Base-by-base conservation (phyloP, 2,113 vertebrate genomes). In the Corapipo altera region DNA sequence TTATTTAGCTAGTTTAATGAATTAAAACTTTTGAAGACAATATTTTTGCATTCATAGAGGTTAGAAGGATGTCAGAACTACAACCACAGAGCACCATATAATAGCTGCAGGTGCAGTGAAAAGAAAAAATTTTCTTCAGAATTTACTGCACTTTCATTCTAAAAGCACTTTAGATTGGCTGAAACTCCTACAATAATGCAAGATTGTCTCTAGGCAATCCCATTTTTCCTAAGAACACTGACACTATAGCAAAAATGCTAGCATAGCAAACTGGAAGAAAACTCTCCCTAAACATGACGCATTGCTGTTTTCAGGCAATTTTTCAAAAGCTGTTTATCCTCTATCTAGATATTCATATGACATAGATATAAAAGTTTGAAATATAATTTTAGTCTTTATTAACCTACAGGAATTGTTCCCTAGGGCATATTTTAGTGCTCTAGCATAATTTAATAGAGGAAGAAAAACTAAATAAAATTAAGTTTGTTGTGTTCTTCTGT, bases 381-480 rank as follows among this genome's bases (percentile, higher is more conserved):
- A 92, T 85, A 78, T 32, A 59, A 77, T 78, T 85, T 93, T 77
- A 67, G 28, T 67, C 64, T 88, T 73, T 90, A 70, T 76, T 85
- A 95, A 79, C 16, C 32, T 71, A 82, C 28, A 90, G 54, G 82
- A 71, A 61, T 52, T 82, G 32, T 52, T 91, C 61, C 62, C 35
- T 43, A 43, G 48, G 76, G 84, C 14, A 85, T 57, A 67, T 54
- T 84, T 91, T 81, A 94, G 72, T 81, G 11, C 19, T 79, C 1
- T 82, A 91, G 41, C 5, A 37, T 78, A 93, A 95, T 88, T 93
- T 66, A 74, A 78, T 91, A 92, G 49, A 85, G 55, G 92, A 89
- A 23, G 5, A 67, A 46, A 80, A 95, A 74, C 35, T 70, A 86
- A 91, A 93, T 48, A 94, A 95, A 91, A 90, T 39, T 58, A 88